Conservation (phyloP, 2,888 invertebrate species). For the Volucella bombylans region DNA sequence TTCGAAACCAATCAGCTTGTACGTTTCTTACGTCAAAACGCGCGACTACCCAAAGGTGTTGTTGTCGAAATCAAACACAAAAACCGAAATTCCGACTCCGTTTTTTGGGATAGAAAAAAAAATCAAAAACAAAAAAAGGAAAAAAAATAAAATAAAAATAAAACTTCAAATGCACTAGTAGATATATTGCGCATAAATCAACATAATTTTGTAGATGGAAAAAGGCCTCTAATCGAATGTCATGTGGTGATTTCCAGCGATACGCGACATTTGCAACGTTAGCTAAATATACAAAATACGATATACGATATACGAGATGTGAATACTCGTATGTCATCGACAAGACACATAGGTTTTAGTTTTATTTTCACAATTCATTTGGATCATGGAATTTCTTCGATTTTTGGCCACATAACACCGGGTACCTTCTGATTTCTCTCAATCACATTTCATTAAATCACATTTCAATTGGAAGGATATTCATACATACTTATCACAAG, state of each 20-base stretch:
- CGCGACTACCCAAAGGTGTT: not conserved
- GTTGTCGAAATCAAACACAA: too few species aligned
- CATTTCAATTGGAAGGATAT: conserved; percentile 34
- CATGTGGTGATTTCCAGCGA: conserved; percentile 35
- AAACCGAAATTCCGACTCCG: not conserved
- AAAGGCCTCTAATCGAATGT: conserved; percentile 49
- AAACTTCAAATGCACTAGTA: conserved; percentile 18
- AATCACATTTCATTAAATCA: conserved; percentile 6
- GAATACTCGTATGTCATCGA: conserved; percentile 15
- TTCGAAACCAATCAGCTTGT: not conserved
- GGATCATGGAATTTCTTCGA: conserved; percentile 15
- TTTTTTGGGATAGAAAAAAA: not conserved
- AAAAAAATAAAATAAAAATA: conserved; percentile 4
- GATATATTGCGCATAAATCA: conserved; percentile 41
- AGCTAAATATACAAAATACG: conserved; percentile 22
- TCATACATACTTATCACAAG: not conserved
- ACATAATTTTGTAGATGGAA: conserved; percentile 34
- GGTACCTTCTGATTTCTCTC: conserved; percentile 3
- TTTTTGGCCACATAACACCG: not conserved
- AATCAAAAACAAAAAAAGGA: conserved; percentile 2
- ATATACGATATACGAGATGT: too few species aligned
- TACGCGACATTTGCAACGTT: conserved; percentile 48
- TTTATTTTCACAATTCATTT: conserved; percentile 61
- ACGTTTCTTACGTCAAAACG: not conserved
- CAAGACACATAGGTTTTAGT: conserved; percentile 19